Percentiles rank a stretch among this genome's conserved stretches.
Evolutionary conservation across 2,113 vertebrate genomes (phyloP).

Genomic region (Delphinus delphis): DNA sequence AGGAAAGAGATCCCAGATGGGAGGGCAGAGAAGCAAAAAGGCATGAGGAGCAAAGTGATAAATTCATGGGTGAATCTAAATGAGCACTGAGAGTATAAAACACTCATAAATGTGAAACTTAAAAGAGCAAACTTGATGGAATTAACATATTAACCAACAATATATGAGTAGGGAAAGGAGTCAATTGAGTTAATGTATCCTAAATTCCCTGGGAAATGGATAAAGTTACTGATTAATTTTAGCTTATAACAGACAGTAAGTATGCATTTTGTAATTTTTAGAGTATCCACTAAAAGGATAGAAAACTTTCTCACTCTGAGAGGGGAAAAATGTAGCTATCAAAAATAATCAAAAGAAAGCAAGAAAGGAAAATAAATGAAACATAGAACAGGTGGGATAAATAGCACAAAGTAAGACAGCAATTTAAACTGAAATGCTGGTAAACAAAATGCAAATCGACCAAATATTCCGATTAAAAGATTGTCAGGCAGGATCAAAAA

Average conservation of each 20-base stretch:
- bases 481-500: background rate
- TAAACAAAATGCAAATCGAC: background rate
- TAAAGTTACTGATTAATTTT: background rate
- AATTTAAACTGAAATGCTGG: background rate
- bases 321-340: background rate
- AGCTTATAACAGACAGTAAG: background rate
- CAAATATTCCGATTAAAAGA: background rate
- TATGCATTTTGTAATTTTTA: background rate
- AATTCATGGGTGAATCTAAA: background rate
- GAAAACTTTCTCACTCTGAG: background rate
- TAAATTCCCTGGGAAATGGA: background rate
- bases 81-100: background rate
- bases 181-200: background rate
- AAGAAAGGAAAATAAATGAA: background rate
- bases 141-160: background rate
- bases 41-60: background rate
- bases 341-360: background rate
- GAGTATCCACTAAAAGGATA: background rate
- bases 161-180: background rate
- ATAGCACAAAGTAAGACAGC: background rate
- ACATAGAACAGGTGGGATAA: background rate
- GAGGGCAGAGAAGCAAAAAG: background rate
- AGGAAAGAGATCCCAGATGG: background rate
- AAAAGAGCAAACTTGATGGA: background rate
- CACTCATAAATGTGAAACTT: background rate